Conservation (phyloP, 1,140 invertebrate genomes). For the Drosophila nigromelanica region DNA sequence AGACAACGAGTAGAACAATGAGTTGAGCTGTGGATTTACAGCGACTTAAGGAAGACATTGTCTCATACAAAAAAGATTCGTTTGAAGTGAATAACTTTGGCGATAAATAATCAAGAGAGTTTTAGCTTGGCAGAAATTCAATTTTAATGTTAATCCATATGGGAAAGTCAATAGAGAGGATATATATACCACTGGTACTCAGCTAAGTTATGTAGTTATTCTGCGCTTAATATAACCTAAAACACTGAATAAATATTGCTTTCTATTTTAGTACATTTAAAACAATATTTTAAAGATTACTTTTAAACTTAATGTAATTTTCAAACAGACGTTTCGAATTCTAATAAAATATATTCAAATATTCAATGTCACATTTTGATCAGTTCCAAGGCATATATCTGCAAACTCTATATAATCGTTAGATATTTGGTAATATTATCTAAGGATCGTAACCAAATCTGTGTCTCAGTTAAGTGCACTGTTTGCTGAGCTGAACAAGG, state of each 20-base stretch:
- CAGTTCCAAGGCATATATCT: too few species aligned
- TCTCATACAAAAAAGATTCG: conserved; percentile 2
- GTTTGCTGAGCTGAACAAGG: conserved; percentile 3
- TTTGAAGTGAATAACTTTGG: background rate
- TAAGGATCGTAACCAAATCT: background rate
- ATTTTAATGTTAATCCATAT: background rate
- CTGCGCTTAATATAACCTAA: too few species aligned
- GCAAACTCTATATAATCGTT: too few species aligned
- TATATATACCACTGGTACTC: background rate
- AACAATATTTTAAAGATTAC: too few species aligned
- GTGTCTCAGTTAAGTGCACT: background rate
- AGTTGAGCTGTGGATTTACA: conserved; percentile 16
- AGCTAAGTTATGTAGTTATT: too few species aligned
- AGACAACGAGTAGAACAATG: conserved; percentile 49
- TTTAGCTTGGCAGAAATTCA: background rate
- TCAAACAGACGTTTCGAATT: too few species aligned
- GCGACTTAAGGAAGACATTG: conserved; percentile 11
- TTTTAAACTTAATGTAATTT: too few species aligned
- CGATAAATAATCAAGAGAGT: conserved; percentile 1
- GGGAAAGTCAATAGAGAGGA: background rate
- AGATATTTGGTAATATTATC: too few species aligned
- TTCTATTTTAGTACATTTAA: background rate
- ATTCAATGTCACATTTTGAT: too few species aligned
- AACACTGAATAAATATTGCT: too few species aligned
- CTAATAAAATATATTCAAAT: too few species aligned